Base-by-base conservation (phyloP, 2,888 invertebrate genomes). In the Tholera decimalis region DNA sequence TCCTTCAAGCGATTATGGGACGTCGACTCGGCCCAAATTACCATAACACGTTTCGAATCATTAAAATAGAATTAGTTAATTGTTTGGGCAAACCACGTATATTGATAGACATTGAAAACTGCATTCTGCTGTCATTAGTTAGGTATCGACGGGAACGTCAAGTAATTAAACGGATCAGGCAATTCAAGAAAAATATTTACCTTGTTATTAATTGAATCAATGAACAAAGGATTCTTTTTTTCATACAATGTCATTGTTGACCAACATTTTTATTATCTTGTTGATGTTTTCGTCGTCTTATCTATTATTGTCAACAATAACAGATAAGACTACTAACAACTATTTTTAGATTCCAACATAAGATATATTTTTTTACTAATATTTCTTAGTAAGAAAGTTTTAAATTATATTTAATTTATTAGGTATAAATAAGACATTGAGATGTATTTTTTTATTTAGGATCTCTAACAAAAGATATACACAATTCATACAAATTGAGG, bases 1-100 rank as follows among this genome's bases (percentile, higher is more conserved):
- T 90, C 94, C 93, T 94, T 93, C 93, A 92, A 87, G 79, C 87
- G 85, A 92, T 94, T 93, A 93, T 82, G 86, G 91, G 87, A 85
- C 91, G 86, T 82, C 87, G 90, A 91, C 92, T 88, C 87, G 90
- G 61, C 86, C 92, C 85, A 88, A 92, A 93, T 92, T 89, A 91
- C 85, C 81, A 85, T 85, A 88, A 85, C 83, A 82, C 79, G 83
- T 83, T 80, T 67, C 73, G 80, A 81, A 80, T 85, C 90, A 90
- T 94, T 94, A 92, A 88, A 90, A 79, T 63, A 83, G 80, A 87
- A 91, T 93, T 93, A 90, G 89, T 90, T 90, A 89, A 92, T 89
- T 85, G 85, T 78, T 79, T 70, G 49, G 58, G 53, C 73, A 72
- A 79, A 82, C 73, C 60, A 62, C 69, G 72, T 72, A 69, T 58